Evolutionary conservation across 2,797 vertebrate genomes (phyloP), one percentile per base, ranked within the genome.

Genomic region (Caiman crocodilus): DNA sequence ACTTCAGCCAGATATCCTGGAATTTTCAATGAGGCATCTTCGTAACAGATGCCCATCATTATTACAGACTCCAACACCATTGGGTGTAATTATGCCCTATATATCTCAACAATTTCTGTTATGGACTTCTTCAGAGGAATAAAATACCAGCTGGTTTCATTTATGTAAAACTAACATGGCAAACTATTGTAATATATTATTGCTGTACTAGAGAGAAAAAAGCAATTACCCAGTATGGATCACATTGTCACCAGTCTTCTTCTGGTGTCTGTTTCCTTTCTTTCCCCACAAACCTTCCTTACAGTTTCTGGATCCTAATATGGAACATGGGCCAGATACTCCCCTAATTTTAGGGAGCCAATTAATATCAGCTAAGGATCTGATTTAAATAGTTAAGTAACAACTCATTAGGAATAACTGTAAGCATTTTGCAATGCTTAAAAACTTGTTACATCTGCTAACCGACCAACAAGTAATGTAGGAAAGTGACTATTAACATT

Each of bases 41-140:
- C n/a, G 26, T 79, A 76, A 80, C 87, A 95, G 76, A 80, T 65
- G 88, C 21, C 79, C 59, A 73, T 91, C 80, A 81, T 57, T 93
- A 93, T 61, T 85, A 92, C 90, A 83, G 74, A 32, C 55, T 85
- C 59, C 75, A 93, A 92, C 55, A 91, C 50, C 10, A 83, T 95
- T 96, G 90, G 83, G 57, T 84, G 82, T 85, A 95, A 89, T 95
- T 96, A 88, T 85, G 73, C 58, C 76, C 93, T 92, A 95, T 95
- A 92, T 96, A 96, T 96, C 95, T 96, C 93, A 96, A 83, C 81
- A 81, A 93, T 80, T 93, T 50, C 88, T 77, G 80, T 96, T 94
- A 95, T 21, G 58, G 64, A 15, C 5, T 94, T 67, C 78, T 95
- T 96, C 86, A 67, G 73, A 96, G 86, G 94, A 94, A 92, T 90